Percentiles rank a stretch among this genome's conserved stretches.
Evolutionary conservation across 2,797 vertebrate genomes (phyloP).

Genomic region (Cynodonichthys magdalenae): DNA sequence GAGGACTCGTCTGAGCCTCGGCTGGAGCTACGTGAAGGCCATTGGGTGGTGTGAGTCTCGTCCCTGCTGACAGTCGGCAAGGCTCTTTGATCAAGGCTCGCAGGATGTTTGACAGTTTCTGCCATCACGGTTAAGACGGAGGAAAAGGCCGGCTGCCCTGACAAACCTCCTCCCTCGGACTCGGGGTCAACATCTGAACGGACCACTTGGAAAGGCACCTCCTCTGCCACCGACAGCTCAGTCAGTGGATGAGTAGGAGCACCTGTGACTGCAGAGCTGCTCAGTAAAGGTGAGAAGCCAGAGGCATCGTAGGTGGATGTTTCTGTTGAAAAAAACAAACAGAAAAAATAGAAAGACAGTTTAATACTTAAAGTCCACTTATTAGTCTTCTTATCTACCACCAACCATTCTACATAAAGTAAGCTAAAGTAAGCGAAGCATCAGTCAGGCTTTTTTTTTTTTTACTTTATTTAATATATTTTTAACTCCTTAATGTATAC

Average conservation of each 20-base stretch:
- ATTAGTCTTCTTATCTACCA: not conserved
- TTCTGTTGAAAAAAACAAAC: constrained; percentile 68
- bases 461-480: too few species aligned
- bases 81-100: constrained; percentile 78
- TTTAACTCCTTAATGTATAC: too few species aligned
- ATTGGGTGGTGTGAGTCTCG: constrained; percentile 80
- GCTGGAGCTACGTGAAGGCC: constrained; percentile 79
- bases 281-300: constrained; percentile 76
- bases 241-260: constrained; percentile 77
- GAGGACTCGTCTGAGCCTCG: constrained; percentile 76
- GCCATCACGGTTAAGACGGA: constrained; percentile 79
- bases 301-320: constrained; percentile 78
- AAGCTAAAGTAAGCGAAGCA: not conserved
- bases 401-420: not conserved
- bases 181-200: constrained; percentile 65
- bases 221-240: constrained; percentile 81
- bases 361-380: not conserved
- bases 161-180: constrained; percentile 63
- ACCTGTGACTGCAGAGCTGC: constrained; percentile 73
- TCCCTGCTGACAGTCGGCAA: constrained; percentile 80
- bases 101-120: constrained; percentile 71
- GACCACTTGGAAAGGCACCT: constrained; percentile 77
- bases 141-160: constrained; percentile 76
- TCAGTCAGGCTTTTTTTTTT: not conserved
- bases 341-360: not conserved